Percentiles rank a stretch among this genome's conserved stretches.
phyloP scores from a whole-genome alignment of 2,888 invertebrate genomes.

The Linyphia triangularis region DNA sequence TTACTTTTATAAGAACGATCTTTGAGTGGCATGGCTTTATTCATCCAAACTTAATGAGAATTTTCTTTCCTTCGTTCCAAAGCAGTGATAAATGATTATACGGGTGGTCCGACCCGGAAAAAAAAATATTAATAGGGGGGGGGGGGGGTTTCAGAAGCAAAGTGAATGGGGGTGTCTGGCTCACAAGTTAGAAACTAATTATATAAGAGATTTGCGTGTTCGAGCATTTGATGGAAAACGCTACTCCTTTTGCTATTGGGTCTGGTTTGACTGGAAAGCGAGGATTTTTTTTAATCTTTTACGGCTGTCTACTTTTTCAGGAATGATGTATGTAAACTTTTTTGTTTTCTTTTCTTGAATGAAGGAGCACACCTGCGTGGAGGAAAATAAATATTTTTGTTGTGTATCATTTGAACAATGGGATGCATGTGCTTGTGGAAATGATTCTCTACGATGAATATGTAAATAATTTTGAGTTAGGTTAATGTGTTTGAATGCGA shows the following conservation, averaged over 20 bases:
- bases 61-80: slow-evolving; percentile 45
- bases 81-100: slow-evolving; percentile 68
- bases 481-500: too few species aligned
- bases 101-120: slow-evolving; percentile 60
- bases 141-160: background rate
- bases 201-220: slow-evolving; percentile 59
- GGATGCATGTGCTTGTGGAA: background rate
- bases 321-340: slow-evolving; percentile 17
- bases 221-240: slow-evolving; percentile 52
- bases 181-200: slow-evolving; percentile 71
- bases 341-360: background rate
- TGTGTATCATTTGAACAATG: background rate
- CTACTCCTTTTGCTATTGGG: background rate
- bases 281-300: slow-evolving; percentile 28
- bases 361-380: background rate
- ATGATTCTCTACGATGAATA: background rate
- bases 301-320: background rate
- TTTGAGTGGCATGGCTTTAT: slow-evolving; percentile 53
- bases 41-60: slow-evolving; percentile 66
- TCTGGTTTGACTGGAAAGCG: background rate
- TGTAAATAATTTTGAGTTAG: background rate
- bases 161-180: slow-evolving; percentile 51
- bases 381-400: background rate
- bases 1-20: slow-evolving; percentile 18
- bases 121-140: background rate